Percentiles rank a stretch among this genome's conserved stretches.
phyloP scores from a whole-genome alignment of 1,140 invertebrate genomes.

The Stratiolaelaps scimitus region DNA sequence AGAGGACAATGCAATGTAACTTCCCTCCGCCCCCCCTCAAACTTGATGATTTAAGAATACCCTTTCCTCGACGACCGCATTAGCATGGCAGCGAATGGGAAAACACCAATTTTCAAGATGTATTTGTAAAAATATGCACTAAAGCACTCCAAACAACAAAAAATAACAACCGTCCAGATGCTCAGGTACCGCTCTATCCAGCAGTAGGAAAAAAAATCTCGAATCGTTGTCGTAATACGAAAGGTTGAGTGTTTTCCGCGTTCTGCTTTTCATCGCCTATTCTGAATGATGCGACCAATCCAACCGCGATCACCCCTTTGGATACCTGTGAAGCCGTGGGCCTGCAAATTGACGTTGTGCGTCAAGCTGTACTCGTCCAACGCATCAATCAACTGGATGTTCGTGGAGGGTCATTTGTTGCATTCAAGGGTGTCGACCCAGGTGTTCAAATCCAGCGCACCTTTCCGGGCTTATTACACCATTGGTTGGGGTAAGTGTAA shows the following conservation, averaged over 20 bases:
- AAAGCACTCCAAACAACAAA: no score
- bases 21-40: no score
- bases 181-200: no score
- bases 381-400: slow-evolving; percentile 50
- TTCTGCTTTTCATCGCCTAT: background rate
- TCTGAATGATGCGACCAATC: background rate
- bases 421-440: slow-evolving; percentile 44
- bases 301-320: background rate
- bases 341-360: slow-evolving; percentile 44
- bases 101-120: no score
- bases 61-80: no score
- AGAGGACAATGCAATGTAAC: no score
- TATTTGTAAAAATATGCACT: no score
- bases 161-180: no score
- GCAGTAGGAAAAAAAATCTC: no score
- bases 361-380: slow-evolving; percentile 44
- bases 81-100: no score
- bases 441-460: slow-evolving; percentile 42
- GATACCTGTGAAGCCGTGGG: slow-evolving; percentile 41
- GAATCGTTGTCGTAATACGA: no score
- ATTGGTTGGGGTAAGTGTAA: slow-evolving; percentile 46
- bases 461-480: slow-evolving; percentile 43
- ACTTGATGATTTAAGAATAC: no score
- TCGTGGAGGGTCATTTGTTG: slow-evolving; percentile 47
- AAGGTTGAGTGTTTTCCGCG: background rate